Evolutionary conservation across 2,888 invertebrate genomes (phyloP).

Genomic region (Oligia strigilis): DNA sequence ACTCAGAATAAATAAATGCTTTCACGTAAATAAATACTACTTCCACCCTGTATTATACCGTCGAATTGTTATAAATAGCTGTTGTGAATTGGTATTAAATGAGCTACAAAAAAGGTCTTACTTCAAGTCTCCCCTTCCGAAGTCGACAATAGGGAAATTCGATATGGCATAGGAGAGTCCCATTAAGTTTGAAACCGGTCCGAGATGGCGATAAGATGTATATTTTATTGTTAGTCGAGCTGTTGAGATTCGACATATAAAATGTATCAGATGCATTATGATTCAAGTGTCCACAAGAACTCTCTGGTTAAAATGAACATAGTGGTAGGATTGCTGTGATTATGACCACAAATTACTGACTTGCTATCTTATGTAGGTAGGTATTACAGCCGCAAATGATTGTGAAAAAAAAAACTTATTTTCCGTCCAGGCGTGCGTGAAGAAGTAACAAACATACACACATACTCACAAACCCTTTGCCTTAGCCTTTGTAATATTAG

Average conservation of each 20-base stretch:
- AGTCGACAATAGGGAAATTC: constrained; percentile 74
- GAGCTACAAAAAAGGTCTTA: constrained; percentile 77
- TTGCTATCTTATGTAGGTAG: background rate
- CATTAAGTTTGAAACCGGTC: constrained; percentile 69
- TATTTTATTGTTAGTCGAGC: constrained; percentile 71
- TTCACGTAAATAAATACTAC: constrained; percentile 61
- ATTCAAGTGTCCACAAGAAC: background rate
- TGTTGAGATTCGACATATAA: constrained; percentile 30
- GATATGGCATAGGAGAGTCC: constrained; percentile 71
- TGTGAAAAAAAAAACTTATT: background rate
- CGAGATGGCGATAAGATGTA: constrained; percentile 71
- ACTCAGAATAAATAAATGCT: constrained; percentile 47
- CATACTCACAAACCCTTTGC: no score
- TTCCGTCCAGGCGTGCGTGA: no score
- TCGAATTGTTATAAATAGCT: constrained; percentile 78
- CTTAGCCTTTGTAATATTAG: no score
- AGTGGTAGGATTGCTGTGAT: background rate
- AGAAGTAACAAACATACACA: no score
- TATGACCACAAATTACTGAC: background rate
- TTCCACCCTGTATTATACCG: constrained; percentile 64
- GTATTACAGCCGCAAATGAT: background rate
- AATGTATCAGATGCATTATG: constrained; percentile 22
- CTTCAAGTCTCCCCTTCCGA: constrained; percentile 69
- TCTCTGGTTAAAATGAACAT: background rate
- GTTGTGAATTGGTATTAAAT: constrained; percentile 81